These are phyloP conservation scores for Hozukius guyotensis DNA, from an alignment of 2,797 vertebrate species.

Conservation along the genomic window DNA sequence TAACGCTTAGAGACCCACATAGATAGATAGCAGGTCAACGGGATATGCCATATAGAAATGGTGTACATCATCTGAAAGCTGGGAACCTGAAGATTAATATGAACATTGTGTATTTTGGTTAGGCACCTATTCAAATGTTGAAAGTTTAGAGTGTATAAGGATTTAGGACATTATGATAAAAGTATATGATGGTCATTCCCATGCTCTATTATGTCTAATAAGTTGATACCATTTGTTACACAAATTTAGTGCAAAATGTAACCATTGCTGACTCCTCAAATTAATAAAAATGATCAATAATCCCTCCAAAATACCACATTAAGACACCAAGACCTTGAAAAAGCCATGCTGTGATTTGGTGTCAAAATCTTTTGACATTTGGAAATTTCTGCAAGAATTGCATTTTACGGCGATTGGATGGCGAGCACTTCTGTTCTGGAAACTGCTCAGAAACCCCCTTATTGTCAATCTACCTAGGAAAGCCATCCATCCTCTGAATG, in stretches of 20 bases:
- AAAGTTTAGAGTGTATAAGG: too few species aligned
- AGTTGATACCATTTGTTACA: neutral
- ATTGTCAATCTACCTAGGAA: neutral
- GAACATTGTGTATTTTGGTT: neutral
- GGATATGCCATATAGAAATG: neutral
- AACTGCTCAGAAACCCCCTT: neutral
- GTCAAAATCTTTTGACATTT: neutral
- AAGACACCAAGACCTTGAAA: neutral
- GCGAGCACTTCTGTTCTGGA: too few species aligned
- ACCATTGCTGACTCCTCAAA: neutral
- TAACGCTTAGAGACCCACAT: neutral
- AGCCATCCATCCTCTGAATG: neutral
- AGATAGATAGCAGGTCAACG: neutral
- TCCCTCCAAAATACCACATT: neutral
- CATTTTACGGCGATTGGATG: too few species aligned
- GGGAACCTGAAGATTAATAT: too few species aligned
- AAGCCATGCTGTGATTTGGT: neutral
- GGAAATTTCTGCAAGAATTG: neutral
- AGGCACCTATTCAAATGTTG: neutral
- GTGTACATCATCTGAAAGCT: neutral
- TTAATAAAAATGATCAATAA: too few species aligned
- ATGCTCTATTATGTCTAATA: neutral
- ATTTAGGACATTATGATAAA: neutral
- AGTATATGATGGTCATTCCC: neutral
- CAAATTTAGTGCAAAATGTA: neutral